phyloP scores from a whole-genome alignment of 2,113 vertebrate genomes.

The Rhegmatorhina hoffmannsi region DNA sequence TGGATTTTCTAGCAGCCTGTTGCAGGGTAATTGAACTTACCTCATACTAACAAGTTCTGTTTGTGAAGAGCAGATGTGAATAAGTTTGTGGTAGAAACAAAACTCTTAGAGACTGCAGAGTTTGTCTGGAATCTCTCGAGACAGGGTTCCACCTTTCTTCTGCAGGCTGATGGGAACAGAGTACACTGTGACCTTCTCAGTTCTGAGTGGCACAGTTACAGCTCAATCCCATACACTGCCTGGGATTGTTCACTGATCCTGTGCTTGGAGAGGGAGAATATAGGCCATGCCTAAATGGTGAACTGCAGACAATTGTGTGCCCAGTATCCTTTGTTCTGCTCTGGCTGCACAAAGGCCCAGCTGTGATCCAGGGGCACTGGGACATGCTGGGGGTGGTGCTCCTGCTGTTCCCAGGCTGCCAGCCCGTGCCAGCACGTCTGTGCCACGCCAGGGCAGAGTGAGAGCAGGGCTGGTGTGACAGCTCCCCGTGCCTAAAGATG shows the following conservation, averaged over 20 bases:
- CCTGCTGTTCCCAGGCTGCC: not conserved
- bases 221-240: not conserved
- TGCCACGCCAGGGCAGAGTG: not conserved
- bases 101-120: not conserved
- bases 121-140: not conserved
- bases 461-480: not conserved
- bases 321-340: conserved; percentile 10
- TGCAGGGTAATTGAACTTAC: not conserved
- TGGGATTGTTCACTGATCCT: not conserved
- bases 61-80: not conserved
- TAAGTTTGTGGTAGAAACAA: not conserved
- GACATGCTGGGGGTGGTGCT: not conserved
- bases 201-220: not conserved
- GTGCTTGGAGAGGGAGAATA: not conserved
- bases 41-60: not conserved
- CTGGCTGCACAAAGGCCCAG: not conserved
- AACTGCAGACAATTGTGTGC: not conserved
- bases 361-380: not conserved
- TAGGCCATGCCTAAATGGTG: not conserved
- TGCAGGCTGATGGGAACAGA: not conserved
- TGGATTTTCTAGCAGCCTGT: not conserved
- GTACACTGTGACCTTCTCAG: not conserved
- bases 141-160: not conserved
- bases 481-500: not conserved
- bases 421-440: not conserved